Conservation (phyloP, 2,113 vertebrate species). For the Clupea harengus region DNA sequence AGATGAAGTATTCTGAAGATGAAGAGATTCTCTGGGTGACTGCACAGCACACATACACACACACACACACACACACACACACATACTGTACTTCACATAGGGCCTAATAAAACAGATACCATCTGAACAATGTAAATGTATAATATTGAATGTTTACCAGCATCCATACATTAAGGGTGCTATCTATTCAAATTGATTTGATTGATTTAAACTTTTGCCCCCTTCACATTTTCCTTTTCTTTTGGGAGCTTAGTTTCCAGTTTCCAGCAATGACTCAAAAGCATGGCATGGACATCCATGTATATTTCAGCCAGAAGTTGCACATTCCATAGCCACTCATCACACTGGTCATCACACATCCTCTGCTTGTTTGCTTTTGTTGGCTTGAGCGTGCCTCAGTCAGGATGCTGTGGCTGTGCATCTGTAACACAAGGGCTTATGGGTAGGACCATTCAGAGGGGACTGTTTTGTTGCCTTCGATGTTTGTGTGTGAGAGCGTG, state of each 20-base stretch:
- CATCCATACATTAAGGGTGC: not conserved
- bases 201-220: not conserved
- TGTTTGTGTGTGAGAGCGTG: not conserved
- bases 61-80: not conserved
- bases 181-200: not conserved
- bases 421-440: not conserved
- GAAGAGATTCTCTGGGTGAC: not conserved
- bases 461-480: not conserved
- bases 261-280: not conserved
- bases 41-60: not conserved
- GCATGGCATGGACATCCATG: not conserved
- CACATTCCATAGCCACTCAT: not conserved
- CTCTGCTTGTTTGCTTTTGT: not conserved
- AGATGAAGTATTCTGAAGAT: not conserved
- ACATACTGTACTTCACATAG: not conserved
- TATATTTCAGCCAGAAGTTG: not conserved
- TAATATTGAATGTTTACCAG: not conserved
- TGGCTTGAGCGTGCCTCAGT: not conserved
- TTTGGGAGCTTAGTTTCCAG: not conserved
- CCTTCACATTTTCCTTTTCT: not conserved
- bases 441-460: not conserved
- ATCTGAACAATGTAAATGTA: not conserved
- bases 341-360: not conserved
- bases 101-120: not conserved
- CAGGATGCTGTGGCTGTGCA: not conserved